These are phyloP conservation scores for Ceratina japonica DNA, from an alignment of 1,140 invertebrate genomes.

Conservation along the genomic window DNA sequence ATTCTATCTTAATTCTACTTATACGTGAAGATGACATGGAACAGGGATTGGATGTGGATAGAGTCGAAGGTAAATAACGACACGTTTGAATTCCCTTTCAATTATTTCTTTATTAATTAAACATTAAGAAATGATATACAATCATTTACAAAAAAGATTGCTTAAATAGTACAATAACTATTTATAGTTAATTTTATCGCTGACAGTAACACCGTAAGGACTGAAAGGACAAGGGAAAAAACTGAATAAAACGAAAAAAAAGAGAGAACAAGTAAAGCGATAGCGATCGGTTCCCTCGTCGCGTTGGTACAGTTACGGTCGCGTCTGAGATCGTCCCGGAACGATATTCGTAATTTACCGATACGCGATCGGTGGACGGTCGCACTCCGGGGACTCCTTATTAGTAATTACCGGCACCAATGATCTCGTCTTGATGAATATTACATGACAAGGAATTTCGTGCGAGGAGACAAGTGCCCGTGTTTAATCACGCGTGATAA, in stretches of 20 bases:
- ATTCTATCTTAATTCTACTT: no score
- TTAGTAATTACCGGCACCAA: slow-evolving; percentile 50
- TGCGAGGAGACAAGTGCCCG: neutral
- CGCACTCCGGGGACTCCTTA: slow-evolving; percentile 20
- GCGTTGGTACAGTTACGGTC: slow-evolving; percentile 47
- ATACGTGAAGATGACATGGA: no score
- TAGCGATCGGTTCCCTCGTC: slow-evolving; percentile 36
- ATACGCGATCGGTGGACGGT: slow-evolving; percentile 25
- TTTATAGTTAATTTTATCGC: no score
- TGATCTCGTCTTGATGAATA: slow-evolving; percentile 58
- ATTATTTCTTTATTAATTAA: no score
- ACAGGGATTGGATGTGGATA: no score
- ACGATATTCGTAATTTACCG: slow-evolving; percentile 52
- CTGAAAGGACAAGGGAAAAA: slow-evolving; percentile 1
- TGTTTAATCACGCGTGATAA: neutral
- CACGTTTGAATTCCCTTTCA: no score
- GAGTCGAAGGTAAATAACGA: no score
- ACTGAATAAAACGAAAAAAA: neutral
- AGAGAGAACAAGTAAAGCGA: neutral
- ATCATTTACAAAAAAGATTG: no score
- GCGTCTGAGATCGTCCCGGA: neutral
- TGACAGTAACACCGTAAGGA: no score
- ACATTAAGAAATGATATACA: no score
- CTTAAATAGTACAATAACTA: no score
- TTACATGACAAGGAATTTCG: slow-evolving; percentile 60